Percentiles rank a stretch among this genome's conserved stretches.
These are phyloP conservation scores for Ceratoteleas bidentatus DNA, from an alignment of 1,140 invertebrate genomes.

Conservation along the genomic window DNA sequence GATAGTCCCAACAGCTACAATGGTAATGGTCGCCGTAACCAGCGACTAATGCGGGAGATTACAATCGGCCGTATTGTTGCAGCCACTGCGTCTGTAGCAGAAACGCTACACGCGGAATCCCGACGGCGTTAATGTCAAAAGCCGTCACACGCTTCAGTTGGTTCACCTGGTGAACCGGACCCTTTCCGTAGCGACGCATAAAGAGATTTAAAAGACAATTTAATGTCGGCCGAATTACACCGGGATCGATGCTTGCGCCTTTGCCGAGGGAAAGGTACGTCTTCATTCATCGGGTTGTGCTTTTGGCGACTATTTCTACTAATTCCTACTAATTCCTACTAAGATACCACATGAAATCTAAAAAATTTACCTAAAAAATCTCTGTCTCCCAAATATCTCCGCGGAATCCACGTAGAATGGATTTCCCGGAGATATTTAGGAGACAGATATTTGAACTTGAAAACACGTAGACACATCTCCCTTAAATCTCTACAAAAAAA, in stretches of 20 bases:
- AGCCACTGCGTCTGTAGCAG: constrained; percentile 47
- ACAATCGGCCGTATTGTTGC: constrained; percentile 61
- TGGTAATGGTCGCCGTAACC: constrained; percentile 64
- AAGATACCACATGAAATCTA: too few species aligned
- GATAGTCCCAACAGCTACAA: constrained; percentile 55
- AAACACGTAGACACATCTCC: too few species aligned
- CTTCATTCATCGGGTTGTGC: constrained; percentile 8
- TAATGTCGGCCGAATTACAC: constrained; percentile 29
- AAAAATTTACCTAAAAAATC: too few species aligned
- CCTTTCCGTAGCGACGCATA: constrained; percentile 13
- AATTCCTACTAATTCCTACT: too few species aligned
- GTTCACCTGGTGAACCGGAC: constrained; percentile 63
- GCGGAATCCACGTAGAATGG: too few species aligned
- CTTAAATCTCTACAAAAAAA: too few species aligned
- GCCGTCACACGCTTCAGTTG: constrained; percentile 66
- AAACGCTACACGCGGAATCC: constrained; percentile 51
- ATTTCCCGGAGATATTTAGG: too few species aligned
- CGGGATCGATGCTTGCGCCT: not conserved
- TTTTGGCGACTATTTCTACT: constrained; percentile 16
- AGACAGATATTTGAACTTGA: too few species aligned
- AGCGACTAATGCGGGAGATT: constrained; percentile 68
- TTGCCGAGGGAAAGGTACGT: constrained; percentile 7
- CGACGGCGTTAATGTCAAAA: constrained; percentile 69
- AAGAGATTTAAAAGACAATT: constrained; percentile 61
- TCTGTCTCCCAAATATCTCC: too few species aligned